phyloP scores from a whole-genome alignment of 2,888 invertebrate species.

The Platycnemis pennipes region DNA sequence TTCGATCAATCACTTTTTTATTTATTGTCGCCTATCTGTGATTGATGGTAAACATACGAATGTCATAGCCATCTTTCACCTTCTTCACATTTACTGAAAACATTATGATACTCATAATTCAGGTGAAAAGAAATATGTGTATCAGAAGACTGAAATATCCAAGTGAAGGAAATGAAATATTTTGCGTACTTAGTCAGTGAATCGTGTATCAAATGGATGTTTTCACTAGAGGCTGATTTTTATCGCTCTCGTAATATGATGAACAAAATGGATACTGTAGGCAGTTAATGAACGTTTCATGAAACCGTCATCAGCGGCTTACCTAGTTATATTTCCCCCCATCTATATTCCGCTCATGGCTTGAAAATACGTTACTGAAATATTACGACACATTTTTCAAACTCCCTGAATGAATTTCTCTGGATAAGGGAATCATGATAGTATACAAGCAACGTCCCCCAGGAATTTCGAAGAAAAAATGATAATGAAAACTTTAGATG shows the following conservation, averaged over 20 bases:
- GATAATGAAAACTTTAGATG: not conserved
- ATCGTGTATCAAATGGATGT: not conserved
- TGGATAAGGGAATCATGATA: constrained; percentile 16
- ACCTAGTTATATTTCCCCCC: not conserved
- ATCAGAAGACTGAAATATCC: too few relatives aligned
- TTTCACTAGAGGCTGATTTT: not conserved
- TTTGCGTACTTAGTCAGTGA: too few relatives aligned
- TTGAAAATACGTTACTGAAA: not conserved
- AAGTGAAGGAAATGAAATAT: too few relatives aligned
- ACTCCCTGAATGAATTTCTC: not conserved
- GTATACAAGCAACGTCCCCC: not conserved
- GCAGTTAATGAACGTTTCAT: not conserved
- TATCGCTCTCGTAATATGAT: not conserved
- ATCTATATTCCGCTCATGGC: not conserved
- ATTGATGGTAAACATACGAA: too few relatives aligned
- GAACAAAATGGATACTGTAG: not conserved
- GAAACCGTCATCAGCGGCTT: not conserved
- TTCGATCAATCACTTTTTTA: too few relatives aligned
- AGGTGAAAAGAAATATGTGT: too few relatives aligned
- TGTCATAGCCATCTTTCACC: too few relatives aligned
- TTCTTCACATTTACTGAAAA: too few relatives aligned
- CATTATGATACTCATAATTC: too few relatives aligned
- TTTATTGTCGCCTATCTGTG: too few relatives aligned
- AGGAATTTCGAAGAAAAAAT: not conserved
- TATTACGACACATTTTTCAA: not conserved